Base-by-base conservation (phyloP, 2,797 vertebrate genomes). In the Hoplostethus mediterraneus region DNA sequence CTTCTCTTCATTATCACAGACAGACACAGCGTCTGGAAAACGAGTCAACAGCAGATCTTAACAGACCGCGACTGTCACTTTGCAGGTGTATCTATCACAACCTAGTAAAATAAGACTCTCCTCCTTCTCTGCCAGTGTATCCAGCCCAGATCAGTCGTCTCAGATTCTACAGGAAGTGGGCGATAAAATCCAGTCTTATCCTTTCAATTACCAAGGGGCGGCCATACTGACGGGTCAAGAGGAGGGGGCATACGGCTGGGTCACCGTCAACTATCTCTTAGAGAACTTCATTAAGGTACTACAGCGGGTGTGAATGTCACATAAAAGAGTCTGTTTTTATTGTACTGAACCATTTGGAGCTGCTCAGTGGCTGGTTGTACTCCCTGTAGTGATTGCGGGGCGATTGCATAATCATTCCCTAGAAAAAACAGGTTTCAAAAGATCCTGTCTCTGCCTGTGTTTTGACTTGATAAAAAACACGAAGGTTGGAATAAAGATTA, bases 181-280 rank as follows among this genome's bases (percentile, higher is more conserved):
- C 3, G 77, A 88, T 51, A 94, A 93, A 65, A 93, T 97, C 71
- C 75, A n/a, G 74, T 86, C 93, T 0, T 97, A 96, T 70, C 95
- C 95, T 0, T 92, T 97, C 75, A 84, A 80, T 64, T 98, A 95
- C 87, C 84, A 14, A 63, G 96, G 96, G 0, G 96, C 96, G 0
- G 86, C 75, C 4, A 94, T 98, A 57, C 89, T 98, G 60, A 89
- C 87, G 0, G 97, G 97, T 12, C 86, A 90, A 25, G 93, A 97
- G 0, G 97, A 99, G 80, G 97, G 96, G 0, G 93, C 95, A 0
- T 97, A 96, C 0, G 96, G 96, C 33, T 98, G 97, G 97, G 94
- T 98, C 85, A 98, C 97, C 0, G 92, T 95, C 83, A 99, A 99
- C 93, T 98, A 97, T 69, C 85, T 97, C 33, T 90, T 95, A 63